A percentile compares a stretch with the other conserved stretches of the same genome.
phyloP scores from a whole-genome alignment of 2,888 invertebrate species.

The Limnephilus auricula region DNA sequence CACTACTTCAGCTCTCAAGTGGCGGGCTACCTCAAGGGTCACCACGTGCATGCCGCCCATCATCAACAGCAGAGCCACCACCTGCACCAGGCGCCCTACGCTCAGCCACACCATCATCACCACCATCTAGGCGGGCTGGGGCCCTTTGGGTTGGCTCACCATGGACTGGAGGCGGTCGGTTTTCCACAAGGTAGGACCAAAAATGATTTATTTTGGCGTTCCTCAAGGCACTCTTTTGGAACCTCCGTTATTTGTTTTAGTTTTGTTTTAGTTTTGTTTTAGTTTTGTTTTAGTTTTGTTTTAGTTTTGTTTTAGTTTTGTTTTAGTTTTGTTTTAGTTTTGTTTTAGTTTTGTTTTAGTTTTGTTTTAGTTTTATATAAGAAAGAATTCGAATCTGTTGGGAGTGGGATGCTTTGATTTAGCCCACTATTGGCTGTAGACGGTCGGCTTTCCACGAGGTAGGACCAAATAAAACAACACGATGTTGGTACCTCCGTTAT shows the following conservation, averaged over 20 bases:
- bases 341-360: too few species aligned
- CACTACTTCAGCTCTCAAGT: constrained; percentile 77
- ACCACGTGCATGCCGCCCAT: constrained; percentile 76
- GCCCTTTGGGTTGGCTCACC: constrained; percentile 76
- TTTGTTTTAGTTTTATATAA: too few species aligned
- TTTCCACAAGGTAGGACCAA: constrained; percentile 75
- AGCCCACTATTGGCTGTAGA: too few species aligned
- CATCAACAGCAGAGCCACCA: constrained; percentile 73
- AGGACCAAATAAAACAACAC: too few species aligned
- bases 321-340: too few species aligned
- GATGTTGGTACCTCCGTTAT: too few species aligned
- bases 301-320: too few species aligned
- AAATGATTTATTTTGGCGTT: neutral
- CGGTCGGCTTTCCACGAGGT: too few species aligned
- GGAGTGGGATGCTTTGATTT: neutral
- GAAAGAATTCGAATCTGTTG: neutral
- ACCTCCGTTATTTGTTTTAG: neutral
- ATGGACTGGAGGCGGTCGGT: constrained; percentile 76
- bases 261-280: too few species aligned
- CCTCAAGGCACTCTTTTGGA: neutral
- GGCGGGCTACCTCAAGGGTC: constrained; percentile 77
- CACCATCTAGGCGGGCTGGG: constrained; percentile 74
- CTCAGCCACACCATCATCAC: constrained; percentile 73
- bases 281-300: too few species aligned
- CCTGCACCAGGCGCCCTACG: constrained; percentile 71